Evolutionary conservation across 2,113 vertebrate genomes (phyloP), one percentile per base, ranked within the genome.

Genomic region (Pampusana beccarii): DNA sequence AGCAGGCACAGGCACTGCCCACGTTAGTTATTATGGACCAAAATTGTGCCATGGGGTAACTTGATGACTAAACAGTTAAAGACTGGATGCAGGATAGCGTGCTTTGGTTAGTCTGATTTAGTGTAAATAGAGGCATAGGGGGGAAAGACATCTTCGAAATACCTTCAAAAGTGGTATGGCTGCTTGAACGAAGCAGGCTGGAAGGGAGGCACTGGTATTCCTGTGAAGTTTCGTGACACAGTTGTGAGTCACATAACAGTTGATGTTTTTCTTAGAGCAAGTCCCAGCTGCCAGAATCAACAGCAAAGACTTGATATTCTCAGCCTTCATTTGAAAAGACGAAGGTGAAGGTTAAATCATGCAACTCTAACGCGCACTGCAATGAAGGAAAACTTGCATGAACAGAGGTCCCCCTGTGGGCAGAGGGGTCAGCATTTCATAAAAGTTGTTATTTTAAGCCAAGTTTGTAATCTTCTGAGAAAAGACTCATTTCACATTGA

Each of bases 311-410:
- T 61, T 72, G 60, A 84, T 61, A 94, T 70, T 58, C 31, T 66
- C 74, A 93, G 69, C 42, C 44, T 81, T 73, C 69, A 61, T 79
- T 40, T 4, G 5, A 71, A 80, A 94, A 86, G 86, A 69, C 38
- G 86, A 89, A 83, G 48, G 51, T 80, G 71, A 56, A 80, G 82
- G 90, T 80, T 51, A 92, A 86, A 93, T 74, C 38, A 90, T 88
- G 26, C 75, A 54, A 60, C 78, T n/a, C 46, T n/a, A 67, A 53
- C 28, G 44, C 17, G 57, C 16, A 4, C 29, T 78, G 42, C 44
- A 3, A 1, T 58, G 34, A 80, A 88, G 48, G 53, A 80, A 83
- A 92, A 29, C 48, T 91, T 74, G 65, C 48, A 87, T 75, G 69
- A 87, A 82, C 69, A 77, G 73, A 89, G 25, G 83, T 90, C 21